Evolutionary conservation across 2,113 vertebrate genomes (phyloP), one percentile per base, ranked within the genome.

Genomic region (Todiramphus chloris): DNA sequence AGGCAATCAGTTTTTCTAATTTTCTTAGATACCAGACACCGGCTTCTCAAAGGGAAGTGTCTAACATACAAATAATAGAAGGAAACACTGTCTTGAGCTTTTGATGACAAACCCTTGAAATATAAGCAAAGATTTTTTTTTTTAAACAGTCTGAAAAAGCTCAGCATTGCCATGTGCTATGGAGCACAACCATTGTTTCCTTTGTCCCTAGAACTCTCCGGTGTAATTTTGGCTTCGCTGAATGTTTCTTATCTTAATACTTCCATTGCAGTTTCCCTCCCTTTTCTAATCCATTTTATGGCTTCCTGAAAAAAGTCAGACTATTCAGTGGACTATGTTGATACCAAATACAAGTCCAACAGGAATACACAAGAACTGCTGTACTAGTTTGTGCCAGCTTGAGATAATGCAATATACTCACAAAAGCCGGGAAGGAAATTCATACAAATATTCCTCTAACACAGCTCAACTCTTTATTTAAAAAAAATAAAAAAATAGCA

Each of bases 231-330:
- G 83, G 74, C 83, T 67, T 87, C 0, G 0, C n/a, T 80, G 35
- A 37, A 89, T 87, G n/a, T 62, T 72, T 64, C 72, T 95, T 94
- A 86, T 93, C 92, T 91, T 87, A 96, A 87, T 92, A 78, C 15
- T 89, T 15, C 60, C 11, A 27, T 17, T 37, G 53, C 44, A 59
- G 81, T 79, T 94, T 87, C 81, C 75, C 73, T 59, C 41, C 72
- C 24, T 11, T 50, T 77, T 83, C 63, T 92, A 91, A 93, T 35
- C 70, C 78, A 30, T 76, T 94, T 95, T 84, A 95, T 82, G 59
- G 74, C 74, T 94, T 91, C 93, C 81, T 96, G 91, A 91, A 92
- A 90, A 90, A 69, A 69, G 24, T 28, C 58, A 41, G 9, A 37
- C 27, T 91, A 56, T 50, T 63, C 51, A 83, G 12, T 53, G 44